Base-by-base conservation (phyloP, 2,797 vertebrate genomes). In the Sebastes itinus region DNA sequence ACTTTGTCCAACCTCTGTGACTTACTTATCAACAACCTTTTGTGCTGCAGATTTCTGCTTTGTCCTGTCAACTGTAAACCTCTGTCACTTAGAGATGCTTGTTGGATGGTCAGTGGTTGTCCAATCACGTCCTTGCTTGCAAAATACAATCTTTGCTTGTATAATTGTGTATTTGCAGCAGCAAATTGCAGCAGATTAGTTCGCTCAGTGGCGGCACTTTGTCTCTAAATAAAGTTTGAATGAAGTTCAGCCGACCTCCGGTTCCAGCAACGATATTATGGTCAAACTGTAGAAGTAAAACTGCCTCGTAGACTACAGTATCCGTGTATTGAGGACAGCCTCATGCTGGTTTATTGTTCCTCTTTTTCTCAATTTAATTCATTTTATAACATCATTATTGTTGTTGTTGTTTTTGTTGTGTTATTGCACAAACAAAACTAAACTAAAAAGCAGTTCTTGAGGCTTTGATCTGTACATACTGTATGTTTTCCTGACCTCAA, bases 161-260 rank as follows among this genome's bases (percentile, higher is more conserved):
- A 14, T 58, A 20, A 63, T 13, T 35, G 22, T 27, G 27, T 18
- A 60, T 16, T 64, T 63, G 12, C 13, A 11, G 49, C 49, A 46
- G 16, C 42, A 46, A 46, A 46, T 46, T 46, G 14, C 14, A 35
- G 49, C 33, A 4, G 46, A 80, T 42, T 74, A 16, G 38, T 65
- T 67, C 25, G 6, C 25, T 72, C 22, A 25, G 20, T 59, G 70
- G 52, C 23, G 28, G 38, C 42, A 33, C 61, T 28, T 65, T 81
- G 56, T 81, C 33, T 59, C 66, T 60, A 22, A 46, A 55, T 46
- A 23, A 38, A 66, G 49, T 66, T 83, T 9, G 73, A 32, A 46
- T 65, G 7, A 64, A 78, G 74, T 75, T 89, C 69, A 72, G 62
- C 38, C 61, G 54, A 25, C 59, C 33, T 75, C 42, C 59, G 25